Conservation (phyloP, 2,888 invertebrate genomes). For the Cantharis lateralis region DNA sequence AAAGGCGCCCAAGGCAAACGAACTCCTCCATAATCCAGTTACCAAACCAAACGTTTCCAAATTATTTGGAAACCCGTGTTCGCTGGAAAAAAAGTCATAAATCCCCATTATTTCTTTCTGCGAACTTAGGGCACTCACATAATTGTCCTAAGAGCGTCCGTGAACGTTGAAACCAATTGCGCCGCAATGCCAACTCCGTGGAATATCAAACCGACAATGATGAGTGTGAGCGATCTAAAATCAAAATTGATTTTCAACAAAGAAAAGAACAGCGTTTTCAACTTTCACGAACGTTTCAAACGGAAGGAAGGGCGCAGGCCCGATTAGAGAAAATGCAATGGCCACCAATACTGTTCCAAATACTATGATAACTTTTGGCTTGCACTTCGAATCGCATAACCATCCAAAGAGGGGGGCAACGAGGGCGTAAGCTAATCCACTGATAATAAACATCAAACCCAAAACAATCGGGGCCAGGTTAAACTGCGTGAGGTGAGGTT, state of each 20-base stretch:
- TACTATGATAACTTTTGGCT: constrained; percentile 71
- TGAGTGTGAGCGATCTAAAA: constrained; percentile 66
- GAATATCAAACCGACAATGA: constrained; percentile 71
- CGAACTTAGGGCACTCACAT: constrained; percentile 61
- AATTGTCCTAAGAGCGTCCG: constrained; percentile 78
- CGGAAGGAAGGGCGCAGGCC: constrained; percentile 79
- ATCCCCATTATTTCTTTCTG: not conserved
- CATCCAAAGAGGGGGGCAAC: constrained; percentile 82
- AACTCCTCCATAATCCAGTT: constrained; percentile 88
- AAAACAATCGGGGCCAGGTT: constrained; percentile 69
- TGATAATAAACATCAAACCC: constrained; percentile 83
- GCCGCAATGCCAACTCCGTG: constrained; percentile 87
- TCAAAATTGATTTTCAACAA: not conserved
- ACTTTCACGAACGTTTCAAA: constrained; percentile 60
- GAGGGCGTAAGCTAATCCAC: constrained; percentile 78
- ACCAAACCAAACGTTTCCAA: constrained; percentile 88
- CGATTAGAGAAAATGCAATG: constrained; percentile 74
- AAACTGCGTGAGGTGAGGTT: constrained; percentile 80
- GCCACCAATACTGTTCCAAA: constrained; percentile 70
- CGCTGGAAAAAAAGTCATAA: constrained; percentile 54
- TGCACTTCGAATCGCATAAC: constrained; percentile 72
- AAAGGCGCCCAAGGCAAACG: constrained; percentile 86
- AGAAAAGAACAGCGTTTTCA: not conserved
- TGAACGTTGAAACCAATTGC: constrained; percentile 83
- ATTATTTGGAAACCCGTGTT: constrained; percentile 78